phyloP scores from a whole-genome alignment of 2,113 vertebrate genomes.

The Pitta sordida region DNA sequence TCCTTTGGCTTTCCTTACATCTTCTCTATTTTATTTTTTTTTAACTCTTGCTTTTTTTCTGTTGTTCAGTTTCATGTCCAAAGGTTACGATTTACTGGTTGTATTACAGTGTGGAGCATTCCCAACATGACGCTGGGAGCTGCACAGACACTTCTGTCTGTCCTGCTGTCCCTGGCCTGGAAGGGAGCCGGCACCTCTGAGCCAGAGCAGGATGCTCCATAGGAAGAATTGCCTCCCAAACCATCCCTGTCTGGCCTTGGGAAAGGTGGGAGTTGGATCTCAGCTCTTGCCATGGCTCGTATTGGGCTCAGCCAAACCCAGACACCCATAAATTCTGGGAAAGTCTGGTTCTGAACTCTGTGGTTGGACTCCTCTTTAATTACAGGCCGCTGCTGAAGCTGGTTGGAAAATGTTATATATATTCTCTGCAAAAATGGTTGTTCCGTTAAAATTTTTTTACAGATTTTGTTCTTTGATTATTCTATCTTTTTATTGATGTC shows the following conservation, averaged over 20 bases:
- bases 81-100: not conserved
- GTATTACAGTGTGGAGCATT: not conserved
- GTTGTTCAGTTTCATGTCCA: not conserved
- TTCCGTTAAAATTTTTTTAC: not conserved
- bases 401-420: conserved; percentile 54
- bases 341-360: conserved; percentile 58
- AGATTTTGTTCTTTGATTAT: not conserved
- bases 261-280: not conserved
- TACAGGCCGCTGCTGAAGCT: conserved; percentile 14
- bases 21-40: not conserved
- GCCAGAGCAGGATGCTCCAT: not conserved
- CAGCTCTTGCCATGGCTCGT: not conserved
- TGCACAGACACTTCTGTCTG: not conserved
- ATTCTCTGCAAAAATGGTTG: conserved; percentile 17
- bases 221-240: not conserved
- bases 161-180: not conserved
- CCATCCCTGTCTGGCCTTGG: not conserved
- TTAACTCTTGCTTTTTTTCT: not conserved
- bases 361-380: conserved; percentile 60
- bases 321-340: conserved; percentile 51
- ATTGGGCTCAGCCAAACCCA: conserved; percentile 45
- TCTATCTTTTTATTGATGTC: not conserved
- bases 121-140: not conserved
- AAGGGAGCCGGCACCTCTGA: not conserved
- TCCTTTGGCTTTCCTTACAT: not conserved